These are phyloP conservation scores for Lasiurus cinereus DNA, from an alignment of 2,113 vertebrate genomes.

Conservation along the genomic window DNA sequence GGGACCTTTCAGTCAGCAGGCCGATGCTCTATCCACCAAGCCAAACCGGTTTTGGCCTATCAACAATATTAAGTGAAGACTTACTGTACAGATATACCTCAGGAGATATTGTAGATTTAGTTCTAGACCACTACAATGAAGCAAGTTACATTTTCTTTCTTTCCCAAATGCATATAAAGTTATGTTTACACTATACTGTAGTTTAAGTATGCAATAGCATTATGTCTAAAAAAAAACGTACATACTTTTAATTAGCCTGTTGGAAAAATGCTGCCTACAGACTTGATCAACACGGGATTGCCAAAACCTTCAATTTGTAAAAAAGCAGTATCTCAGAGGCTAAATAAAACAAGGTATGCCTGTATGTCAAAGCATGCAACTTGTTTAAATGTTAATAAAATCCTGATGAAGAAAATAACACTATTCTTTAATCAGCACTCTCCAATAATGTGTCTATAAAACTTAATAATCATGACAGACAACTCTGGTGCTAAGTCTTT, in stretches of 20 bases:
- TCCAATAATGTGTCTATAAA: neutral
- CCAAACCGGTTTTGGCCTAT: too few relatives aligned
- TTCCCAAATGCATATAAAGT: neutral
- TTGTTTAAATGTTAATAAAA: slow-evolving; percentile 55
- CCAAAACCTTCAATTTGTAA: neutral
- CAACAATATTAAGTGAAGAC: neutral
- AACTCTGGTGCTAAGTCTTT: neutral
- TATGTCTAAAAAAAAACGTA: neutral
- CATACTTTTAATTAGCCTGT: neutral
- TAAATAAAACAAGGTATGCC: neutral
- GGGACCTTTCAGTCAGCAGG: too few relatives aligned
- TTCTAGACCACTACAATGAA: neutral
- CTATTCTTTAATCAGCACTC: slow-evolving; percentile 19
- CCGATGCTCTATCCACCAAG: too few relatives aligned
- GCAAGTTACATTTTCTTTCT: neutral
- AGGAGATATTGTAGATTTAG: neutral
- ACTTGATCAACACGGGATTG: neutral
- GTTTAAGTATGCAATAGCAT: neutral
- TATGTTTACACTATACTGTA: neutral
- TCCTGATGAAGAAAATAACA: slow-evolving; percentile 34
- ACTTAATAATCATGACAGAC: neutral
- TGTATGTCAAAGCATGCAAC: neutral
- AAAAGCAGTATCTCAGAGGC: neutral
- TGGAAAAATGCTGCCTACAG: neutral
- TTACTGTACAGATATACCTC: neutral